Percentiles rank a stretch among this genome's conserved stretches.
phyloP scores from a whole-genome alignment of 1,140 invertebrate genomes.

The Penaeus vannamei region DNA sequence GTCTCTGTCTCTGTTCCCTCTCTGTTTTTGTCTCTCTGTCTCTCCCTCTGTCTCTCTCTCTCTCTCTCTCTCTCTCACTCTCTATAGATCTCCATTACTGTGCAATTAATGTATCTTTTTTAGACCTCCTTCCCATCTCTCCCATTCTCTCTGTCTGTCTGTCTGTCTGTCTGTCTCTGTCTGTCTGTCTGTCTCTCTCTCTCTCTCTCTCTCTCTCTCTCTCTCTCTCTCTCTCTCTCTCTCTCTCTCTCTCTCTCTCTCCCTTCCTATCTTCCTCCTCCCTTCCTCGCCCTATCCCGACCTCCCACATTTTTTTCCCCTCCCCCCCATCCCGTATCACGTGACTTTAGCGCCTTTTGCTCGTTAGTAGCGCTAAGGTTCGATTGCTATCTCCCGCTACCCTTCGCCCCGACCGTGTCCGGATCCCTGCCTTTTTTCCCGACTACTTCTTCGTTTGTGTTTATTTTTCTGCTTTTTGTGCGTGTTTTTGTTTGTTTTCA shows the following conservation, averaged over 20 bases:
- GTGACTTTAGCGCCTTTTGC: background rate
- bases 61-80: background rate
- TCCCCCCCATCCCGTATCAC: background rate
- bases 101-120: too few species aligned
- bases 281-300: background rate
- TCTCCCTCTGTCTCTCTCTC: background rate
- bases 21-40: too few species aligned
- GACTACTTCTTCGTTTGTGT: background rate
- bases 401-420: background rate
- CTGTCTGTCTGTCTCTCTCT: background rate
- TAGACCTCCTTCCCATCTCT: background rate
- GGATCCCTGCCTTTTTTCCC: too few species aligned
- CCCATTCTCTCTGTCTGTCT: background rate
- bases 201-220: too few species aligned
- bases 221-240: too few species aligned
- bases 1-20: too few species aligned
- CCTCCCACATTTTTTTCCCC: background rate
- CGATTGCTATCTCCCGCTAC: constrained; percentile 21
- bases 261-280: background rate
- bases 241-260: background rate
- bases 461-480: background rate
- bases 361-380: background rate
- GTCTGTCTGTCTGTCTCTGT: too few species aligned
- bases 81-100: background rate
- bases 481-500: background rate